A percentile compares a stretch with the other conserved stretches of the same genome.
These are phyloP conservation scores for Pogonus chalceus DNA, from an alignment of 1,140 invertebrate genomes.

Conservation along the genomic window DNA sequence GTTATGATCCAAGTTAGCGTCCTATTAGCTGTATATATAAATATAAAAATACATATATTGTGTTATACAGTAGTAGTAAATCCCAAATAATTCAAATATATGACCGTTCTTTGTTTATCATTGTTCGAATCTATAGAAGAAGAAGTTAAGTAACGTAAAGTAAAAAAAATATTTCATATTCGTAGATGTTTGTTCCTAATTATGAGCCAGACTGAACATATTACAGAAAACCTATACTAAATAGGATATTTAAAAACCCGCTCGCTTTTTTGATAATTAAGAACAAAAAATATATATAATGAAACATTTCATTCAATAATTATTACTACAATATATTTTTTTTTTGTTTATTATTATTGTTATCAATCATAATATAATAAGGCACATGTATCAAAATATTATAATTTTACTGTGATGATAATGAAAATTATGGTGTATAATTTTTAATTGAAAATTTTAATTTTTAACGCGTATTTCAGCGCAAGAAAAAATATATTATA, in stretches of 20 bases:
- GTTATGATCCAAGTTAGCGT: background rate
- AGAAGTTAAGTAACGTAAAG: too few relatives aligned
- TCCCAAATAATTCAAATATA: slow-evolving; percentile 7
- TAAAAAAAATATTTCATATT: background rate
- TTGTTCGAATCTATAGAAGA: background rate
- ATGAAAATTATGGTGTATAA: background rate
- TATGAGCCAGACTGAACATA: slow-evolving; percentile 2
- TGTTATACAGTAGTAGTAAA: slow-evolving; percentile 6
- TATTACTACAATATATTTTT: too few relatives aligned
- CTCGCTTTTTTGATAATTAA: slow-evolving; percentile 11
- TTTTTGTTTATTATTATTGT: too few relatives aligned
- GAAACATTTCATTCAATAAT: too few relatives aligned
- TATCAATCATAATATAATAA: too few relatives aligned
- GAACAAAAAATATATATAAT: too few relatives aligned
- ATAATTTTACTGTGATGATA: slow-evolving; percentile 35
- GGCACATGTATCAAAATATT: slow-evolving; percentile 27
- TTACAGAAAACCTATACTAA: too few relatives aligned
- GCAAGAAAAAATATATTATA: too few relatives aligned
- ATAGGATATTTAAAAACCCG: slow-evolving; percentile 11
- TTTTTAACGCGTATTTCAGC: background rate
- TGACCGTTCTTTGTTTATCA: background rate
- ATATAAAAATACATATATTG: slow-evolving; percentile 10
- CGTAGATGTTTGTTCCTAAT: background rate
- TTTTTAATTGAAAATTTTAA: background rate
- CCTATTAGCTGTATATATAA: slow-evolving; percentile 9